Percentiles rank a stretch among this genome's conserved stretches.
Evolutionary conservation across 2,888 invertebrate species (phyloP).

Genomic region (Tanytarsus gracilentus): DNA sequence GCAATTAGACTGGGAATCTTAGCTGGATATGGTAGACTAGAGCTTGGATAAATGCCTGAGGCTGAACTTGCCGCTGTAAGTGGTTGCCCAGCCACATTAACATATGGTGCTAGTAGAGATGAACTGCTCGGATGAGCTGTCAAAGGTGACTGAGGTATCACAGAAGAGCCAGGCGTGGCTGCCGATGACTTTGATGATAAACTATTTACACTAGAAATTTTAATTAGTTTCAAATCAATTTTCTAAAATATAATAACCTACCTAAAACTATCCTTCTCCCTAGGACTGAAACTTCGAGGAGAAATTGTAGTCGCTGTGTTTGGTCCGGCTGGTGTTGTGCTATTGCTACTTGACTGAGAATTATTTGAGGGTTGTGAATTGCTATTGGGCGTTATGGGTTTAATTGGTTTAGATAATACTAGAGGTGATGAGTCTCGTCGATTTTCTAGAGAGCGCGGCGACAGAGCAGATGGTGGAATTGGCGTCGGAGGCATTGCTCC

Average conservation of each 20-base stretch:
- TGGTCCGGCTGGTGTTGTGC: slow-evolving; percentile 41
- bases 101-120: slow-evolving; percentile 21
- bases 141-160: slow-evolving; percentile 36
- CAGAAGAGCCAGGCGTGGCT: slow-evolving; percentile 35
- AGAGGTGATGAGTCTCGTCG: slow-evolving; percentile 35
- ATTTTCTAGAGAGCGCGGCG: slow-evolving; percentile 53
- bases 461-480: slow-evolving; percentile 53
- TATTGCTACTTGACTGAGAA: slow-evolving; percentile 31
- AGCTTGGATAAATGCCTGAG: slow-evolving; percentile 6
- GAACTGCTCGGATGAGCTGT: slow-evolving; percentile 31
- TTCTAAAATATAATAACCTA: slow-evolving; percentile 37
- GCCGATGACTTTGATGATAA: slow-evolving; percentile 56
- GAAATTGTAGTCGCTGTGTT: slow-evolving; percentile 50
- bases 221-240: slow-evolving; percentile 38
- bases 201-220: slow-evolving; percentile 69
- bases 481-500: slow-evolving; percentile 46
- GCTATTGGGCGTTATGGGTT: slow-evolving; percentile 33
- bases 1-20: slow-evolving; percentile 34
- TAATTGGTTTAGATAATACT: slow-evolving; percentile 34
- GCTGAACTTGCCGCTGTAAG: neutral
- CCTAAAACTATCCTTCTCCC: slow-evolving; percentile 82
- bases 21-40: slow-evolving; percentile 25
- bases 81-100: slow-evolving; percentile 8
- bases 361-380: slow-evolving; percentile 30
- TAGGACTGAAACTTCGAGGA: slow-evolving; percentile 68